These are phyloP conservation scores for Anser brachyrhynchus DNA, from an alignment of 2,113 vertebrate species.

Conservation along the genomic window DNA sequence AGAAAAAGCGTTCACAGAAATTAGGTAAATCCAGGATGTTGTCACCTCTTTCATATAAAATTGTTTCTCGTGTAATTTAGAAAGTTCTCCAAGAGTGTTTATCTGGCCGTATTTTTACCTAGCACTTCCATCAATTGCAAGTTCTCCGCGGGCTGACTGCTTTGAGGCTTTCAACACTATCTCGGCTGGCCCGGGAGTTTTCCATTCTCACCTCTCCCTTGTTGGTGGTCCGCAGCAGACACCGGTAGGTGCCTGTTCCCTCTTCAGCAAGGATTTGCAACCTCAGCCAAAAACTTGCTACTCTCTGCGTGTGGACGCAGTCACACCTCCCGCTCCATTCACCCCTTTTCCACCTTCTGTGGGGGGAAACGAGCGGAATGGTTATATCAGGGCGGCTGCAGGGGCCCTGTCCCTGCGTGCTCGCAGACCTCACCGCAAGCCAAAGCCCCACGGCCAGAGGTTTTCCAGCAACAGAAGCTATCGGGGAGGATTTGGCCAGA, in stretches of 20 bases:
- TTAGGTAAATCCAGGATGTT: constrained; percentile 22
- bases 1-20: not conserved
- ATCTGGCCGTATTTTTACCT: not conserved
- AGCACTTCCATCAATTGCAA: not conserved
- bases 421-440: not conserved
- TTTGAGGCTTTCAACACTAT: constrained; percentile 10
- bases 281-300: not conserved
- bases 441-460: not conserved
- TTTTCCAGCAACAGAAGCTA: not conserved
- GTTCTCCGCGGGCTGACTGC: not conserved
- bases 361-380: not conserved
- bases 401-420: not conserved
- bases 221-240: not conserved
- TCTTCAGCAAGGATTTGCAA: not conserved
- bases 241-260: not conserved
- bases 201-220: not conserved
- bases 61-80: not conserved
- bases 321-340: not conserved
- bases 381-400: not conserved
- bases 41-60: constrained; percentile 32
- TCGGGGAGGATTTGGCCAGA: not conserved
- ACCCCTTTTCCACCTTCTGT: not conserved
- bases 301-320: not conserved
- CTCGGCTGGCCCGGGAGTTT: not conserved
- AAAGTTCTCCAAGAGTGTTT: not conserved